Conservation (phyloP, 1,140 invertebrate genomes). For the Leptopilina boulardi region DNA sequence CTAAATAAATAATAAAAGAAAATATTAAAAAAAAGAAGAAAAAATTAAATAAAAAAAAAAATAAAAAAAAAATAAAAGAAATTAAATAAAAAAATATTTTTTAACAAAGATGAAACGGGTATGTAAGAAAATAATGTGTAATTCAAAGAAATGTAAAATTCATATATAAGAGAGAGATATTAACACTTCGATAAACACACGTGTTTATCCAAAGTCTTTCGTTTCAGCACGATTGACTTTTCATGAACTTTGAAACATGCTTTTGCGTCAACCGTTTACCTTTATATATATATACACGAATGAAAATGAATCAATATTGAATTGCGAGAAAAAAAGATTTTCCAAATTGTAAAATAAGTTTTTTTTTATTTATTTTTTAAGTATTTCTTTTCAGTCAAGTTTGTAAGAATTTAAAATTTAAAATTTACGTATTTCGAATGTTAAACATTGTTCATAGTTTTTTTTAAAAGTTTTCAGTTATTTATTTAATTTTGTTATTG, state of each 20-base stretch:
- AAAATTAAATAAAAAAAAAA: too few relatives aligned
- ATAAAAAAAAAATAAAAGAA: not conserved
- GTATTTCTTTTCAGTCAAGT: too few relatives aligned
- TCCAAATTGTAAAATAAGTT: not conserved
- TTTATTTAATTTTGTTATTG: too few relatives aligned
- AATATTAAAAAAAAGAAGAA: too few relatives aligned
- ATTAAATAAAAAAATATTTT: not conserved
- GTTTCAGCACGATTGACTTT: slow-evolving; percentile 16
- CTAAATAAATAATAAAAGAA: too few relatives aligned
- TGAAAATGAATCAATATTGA: not conserved
- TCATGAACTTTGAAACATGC: slow-evolving; percentile 24
- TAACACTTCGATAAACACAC: slow-evolving; percentile 1
- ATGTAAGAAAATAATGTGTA: not conserved
- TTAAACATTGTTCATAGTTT: too few relatives aligned
- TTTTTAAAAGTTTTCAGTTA: too few relatives aligned
- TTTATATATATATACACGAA: not conserved
- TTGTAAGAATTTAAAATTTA: too few relatives aligned
- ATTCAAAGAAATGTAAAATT: slow-evolving; percentile 6
- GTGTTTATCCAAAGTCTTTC: not conserved
- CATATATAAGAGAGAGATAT: not conserved
- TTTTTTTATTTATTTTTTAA: not conserved
- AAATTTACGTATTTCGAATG: too few relatives aligned
- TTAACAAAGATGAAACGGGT: not conserved
- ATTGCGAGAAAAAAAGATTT: not conserved
- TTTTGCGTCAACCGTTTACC: not conserved